These are phyloP conservation scores for Cantharis flavilabris DNA, from an alignment of 2,888 invertebrate genomes.

Conservation along the genomic window DNA sequence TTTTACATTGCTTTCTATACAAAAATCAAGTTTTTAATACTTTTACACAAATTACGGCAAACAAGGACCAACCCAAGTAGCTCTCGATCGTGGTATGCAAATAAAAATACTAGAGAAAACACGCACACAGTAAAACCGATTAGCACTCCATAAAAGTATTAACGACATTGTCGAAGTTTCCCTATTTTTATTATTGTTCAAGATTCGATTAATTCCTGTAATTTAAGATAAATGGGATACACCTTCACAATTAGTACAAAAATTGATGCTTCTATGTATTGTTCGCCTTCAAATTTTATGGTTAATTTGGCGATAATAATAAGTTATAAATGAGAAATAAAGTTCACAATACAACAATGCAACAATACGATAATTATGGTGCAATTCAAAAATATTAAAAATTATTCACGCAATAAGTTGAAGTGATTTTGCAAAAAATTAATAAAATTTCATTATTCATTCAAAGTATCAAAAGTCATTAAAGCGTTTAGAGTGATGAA, in stretches of 20 bases:
- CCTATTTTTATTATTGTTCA: too few relatives aligned
- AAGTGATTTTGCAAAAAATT: background rate
- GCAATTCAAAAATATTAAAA: background rate
- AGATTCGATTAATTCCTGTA: too few relatives aligned
- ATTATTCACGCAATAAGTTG: background rate
- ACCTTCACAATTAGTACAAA: too few relatives aligned
- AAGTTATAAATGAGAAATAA: background rate
- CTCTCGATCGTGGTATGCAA: background rate
- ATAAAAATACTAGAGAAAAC: background rate
- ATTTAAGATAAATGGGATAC: too few relatives aligned
- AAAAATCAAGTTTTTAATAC: background rate
- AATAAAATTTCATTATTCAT: background rate
- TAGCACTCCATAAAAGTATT: too few relatives aligned
- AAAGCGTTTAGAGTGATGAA: background rate
- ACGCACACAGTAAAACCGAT: too few relatives aligned
- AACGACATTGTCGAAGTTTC: too few relatives aligned
- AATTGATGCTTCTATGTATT: too few relatives aligned
- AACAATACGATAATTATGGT: background rate
- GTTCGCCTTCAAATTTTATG: too few relatives aligned
- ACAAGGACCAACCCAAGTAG: background rate
- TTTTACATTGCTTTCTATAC: background rate
- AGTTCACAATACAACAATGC: background rate
- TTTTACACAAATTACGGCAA: background rate
- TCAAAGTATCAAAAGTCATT: background rate
- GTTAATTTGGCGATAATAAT: too few relatives aligned